Base-by-base conservation (phyloP, 2,888 invertebrate species). In the Dasypogon diadema region DNA sequence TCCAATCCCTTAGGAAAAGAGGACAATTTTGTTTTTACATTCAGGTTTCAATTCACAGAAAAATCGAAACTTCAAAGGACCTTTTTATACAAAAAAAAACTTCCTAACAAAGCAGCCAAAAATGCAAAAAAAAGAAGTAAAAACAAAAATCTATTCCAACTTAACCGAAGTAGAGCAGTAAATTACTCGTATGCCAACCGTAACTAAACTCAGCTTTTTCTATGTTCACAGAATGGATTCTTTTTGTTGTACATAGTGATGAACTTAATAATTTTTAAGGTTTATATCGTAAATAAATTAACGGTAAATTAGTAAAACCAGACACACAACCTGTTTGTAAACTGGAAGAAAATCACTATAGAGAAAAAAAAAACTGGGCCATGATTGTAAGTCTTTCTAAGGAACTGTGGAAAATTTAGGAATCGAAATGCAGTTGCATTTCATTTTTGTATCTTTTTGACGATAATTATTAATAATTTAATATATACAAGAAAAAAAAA, bases 391-490 rank as follows among this genome's bases (percentile, higher is more conserved):
- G 16, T 68, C 24, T 68, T n/a, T n/a, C n/a, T 48, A 42, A 24
- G 26, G 26, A 68, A 60, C 60, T 60, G 37, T 18, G 6, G 12
- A 60, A 26, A 42, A 12, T 42, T 24, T 16, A 68, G 24, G 48
- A 68, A 26, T 48, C 12, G 63, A 22, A 42, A 42, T 63, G 63
- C 63, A 26, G 30, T 21, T 22, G 63, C 63, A 63, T 21, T 37
- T 63, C 42, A n/a, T 68, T 68, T 65, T 68, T 68, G 65, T 68
- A 68, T 68, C 65, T 68, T 68, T 68, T 68, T 68, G 65, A 68
- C 48, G 65, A 68, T 68, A 68, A 68, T 68, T 68, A 48, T 16
- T 68, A 68, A 48, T 68, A 68, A 68, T 68, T 68, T 68, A 68
- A 68, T 68, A 68, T 68, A 68, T 68, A 68, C 22, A 68, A 42